Conservation (phyloP, 2,888 invertebrate genomes). For the Noctuana brunneofusca region DNA sequence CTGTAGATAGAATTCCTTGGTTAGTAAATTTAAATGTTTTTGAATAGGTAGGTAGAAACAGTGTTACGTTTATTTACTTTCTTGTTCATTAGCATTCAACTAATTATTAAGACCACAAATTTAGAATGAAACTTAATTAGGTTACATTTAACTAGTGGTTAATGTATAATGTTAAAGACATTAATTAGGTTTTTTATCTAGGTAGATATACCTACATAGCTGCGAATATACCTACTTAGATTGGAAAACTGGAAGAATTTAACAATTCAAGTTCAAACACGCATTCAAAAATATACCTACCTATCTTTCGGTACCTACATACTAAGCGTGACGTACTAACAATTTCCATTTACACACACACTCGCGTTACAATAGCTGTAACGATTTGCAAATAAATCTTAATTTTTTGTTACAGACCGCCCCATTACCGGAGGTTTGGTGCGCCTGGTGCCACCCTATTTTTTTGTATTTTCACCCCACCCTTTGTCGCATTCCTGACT, state of each 20-base stretch:
- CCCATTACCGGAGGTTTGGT: conserved; percentile 41
- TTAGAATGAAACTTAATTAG: too few species aligned
- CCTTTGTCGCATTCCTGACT: conserved; percentile 41
- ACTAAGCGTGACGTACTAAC: not conserved
- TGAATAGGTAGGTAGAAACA: not conserved
- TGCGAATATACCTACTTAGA: too few species aligned
- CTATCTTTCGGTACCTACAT: too few species aligned
- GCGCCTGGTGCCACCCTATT: conserved; percentile 67
- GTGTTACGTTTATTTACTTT: too few species aligned
- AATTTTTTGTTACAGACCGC: conserved; percentile 72
- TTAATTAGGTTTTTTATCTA: too few species aligned
- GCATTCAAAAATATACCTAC: not conserved
- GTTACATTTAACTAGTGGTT: too few species aligned
- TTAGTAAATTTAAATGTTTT: not conserved
- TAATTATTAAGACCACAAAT: too few species aligned
- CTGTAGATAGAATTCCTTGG: not conserved
- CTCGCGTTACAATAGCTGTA: conserved; percentile 11
- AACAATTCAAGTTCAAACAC: not conserved
- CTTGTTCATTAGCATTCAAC: too few species aligned
- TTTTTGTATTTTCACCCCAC: conserved; percentile 62
- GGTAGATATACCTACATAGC: too few species aligned
- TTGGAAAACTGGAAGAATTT: too few species aligned
- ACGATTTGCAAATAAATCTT: conserved; percentile 69
- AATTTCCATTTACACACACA: not conserved
- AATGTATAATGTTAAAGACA: too few species aligned